Base-by-base conservation (phyloP, 2,888 invertebrate species). In the Nebria salina region DNA sequence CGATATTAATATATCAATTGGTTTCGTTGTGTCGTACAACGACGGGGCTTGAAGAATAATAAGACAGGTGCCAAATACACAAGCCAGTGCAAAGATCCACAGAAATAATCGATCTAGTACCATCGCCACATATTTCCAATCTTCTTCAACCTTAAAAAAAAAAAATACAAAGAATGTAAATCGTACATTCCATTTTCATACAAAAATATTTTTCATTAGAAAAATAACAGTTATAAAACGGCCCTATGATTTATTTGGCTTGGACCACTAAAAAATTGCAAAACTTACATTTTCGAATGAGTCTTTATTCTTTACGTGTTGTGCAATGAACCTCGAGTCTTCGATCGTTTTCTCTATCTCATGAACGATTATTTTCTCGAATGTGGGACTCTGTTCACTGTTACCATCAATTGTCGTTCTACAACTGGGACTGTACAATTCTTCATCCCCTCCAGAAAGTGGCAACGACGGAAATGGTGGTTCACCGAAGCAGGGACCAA, bases 81-180 rank as follows among this genome's bases (percentile, higher is more conserved):
- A 98, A 84, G 97, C 97, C 88, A 97, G 92, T 88, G 98, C 96
- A 91, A 98, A 98, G 86, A 97, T 94, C 94, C 97, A 97, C 85
- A 98, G 93, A 91, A 98, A 98, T 86, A 98, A 93, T 86, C 98
- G 93, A 91, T 98, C 98, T 89, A 98, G 92, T 84, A 98, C 98
- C 97, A 98, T 96, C 81, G 94, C 94, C 82, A 98, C 97, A 91
- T 97, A 98, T 89, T 98, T 98, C 98, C 98, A 98, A 90, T 98
- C 98, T 90, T 98, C 97, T 89, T 96, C 96, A 86, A 97, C 96
- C 97, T 97, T 90, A 1, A 89, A 76, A 83, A 34, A 82, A 11
- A 1, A 89, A 76, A 83, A 34, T 82, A 11, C 54, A 54, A 11
- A 54, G 1, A 11, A 11, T 13, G 6, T 54, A 0, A 54, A 54